Evolutionary conservation across 2,888 invertebrate genomes (phyloP), one percentile per base, ranked within the genome.

Genomic region (Cartodere bifasciata): DNA sequence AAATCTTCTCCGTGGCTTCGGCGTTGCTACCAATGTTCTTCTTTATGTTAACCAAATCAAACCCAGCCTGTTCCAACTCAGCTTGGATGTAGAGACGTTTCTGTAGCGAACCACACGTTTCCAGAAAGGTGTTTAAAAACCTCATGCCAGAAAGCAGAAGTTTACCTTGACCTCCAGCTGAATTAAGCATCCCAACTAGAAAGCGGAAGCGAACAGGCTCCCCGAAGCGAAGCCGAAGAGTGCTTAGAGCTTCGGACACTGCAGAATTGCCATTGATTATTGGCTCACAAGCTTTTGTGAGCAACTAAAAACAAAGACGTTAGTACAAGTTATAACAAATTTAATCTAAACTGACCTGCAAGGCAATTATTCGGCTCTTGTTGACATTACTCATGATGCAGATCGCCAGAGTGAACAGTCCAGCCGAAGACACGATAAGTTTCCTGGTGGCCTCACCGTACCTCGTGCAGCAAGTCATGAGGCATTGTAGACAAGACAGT

Each of bases 191-290:
- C 2, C 90, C 90, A 4, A 88, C 80, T 1, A 92, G 68, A 52
- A 92, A 81, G 37, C 91, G 72, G 61, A 92, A 92, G 52, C 91
- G 72, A 4, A 91, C 90, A 0, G 91, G 90, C 55, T 94, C 92
- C 3, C 88, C 90, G 53, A 85, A 86, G 35, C 88, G 71, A 4
- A 92, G 65, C 20, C 91, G 69, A 30, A 92, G 66, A 0, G 90
- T 87, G 0, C 90, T 86, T 41, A 92, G 70, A 0, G 92, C 88
- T 57, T 92, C 92, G 1, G 90, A 83, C 10, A 92, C 85, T 39
- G 84, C 77, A 21, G 75, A 72, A 61, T 90, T 87, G 1, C 90
- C 91, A 32, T 67, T 70, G 1, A 70, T 72, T 5, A 74, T 70
- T 9, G 75, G 67, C 46, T 82, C 80, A 55, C 90, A 87, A 11